Base-by-base conservation (phyloP, 2,888 invertebrate species). In the Caenorhabditis zanzibari region DNA sequence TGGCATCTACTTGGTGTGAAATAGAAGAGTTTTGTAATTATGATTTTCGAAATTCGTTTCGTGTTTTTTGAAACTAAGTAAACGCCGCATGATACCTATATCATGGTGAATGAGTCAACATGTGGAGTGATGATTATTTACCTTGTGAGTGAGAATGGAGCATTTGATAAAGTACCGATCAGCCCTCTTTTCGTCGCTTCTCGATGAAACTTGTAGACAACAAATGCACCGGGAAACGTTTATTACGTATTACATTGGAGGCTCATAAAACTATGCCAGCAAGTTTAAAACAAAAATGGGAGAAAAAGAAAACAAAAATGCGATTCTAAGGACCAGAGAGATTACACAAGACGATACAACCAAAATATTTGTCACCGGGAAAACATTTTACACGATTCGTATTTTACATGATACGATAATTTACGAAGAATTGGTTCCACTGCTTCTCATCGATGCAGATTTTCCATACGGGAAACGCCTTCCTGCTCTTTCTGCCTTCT, bases 81-180 rank as follows among this genome's bases (percentile, higher is more conserved):
- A 58, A 49, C 35, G 22, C 12, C 44, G 12, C 32, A 28, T 35
- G 58, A 66, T 58, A n/a, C 41, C 63, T 35, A n/a, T n/a, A 75
- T 75, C 75, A 66, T 47, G 58, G 2, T 24, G 54, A 75, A 66
- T 75, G 75, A 75, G 75, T 66, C 66, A 75, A 75, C 74, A 64
- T 56, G 32, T 28, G 63, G 44, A 49, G 10, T 52, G 74, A 74
- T 44, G 54, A 54, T 64, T 74, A 64, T 64, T 64, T 64, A 41
- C 35, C 47, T 54, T 32, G 73, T 52, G 52, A 19, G 63, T 63
- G 54, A 47, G 59, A 59, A 47, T 16, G 22, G 52, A 75, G 75
- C 66, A 75, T 56, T 41, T 66, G 75, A 75, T 75, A 75, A 75
- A 64, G 54, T 44, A 38, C 56, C 54, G 74, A 63, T 74, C 54